Evolutionary conservation across 2,797 vertebrate genomes (phyloP).

Genomic region (Rallus crepitans): DNA sequence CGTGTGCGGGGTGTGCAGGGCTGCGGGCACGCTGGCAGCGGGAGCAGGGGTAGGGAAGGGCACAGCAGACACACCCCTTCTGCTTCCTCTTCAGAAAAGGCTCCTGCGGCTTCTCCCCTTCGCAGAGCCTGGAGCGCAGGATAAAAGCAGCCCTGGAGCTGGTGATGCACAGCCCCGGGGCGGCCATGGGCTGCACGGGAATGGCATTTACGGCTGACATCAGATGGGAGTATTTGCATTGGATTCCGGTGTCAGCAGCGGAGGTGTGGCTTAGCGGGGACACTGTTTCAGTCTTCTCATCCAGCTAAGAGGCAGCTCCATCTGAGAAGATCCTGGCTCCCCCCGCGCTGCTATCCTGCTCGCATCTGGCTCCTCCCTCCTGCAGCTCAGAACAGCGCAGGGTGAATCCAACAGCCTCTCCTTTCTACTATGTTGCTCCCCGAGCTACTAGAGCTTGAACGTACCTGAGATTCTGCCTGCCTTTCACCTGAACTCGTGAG

Average conservation of each 20-base stretch:
- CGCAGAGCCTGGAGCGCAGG: neutral
- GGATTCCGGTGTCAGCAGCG: constrained; percentile 18
- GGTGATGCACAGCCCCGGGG: neutral
- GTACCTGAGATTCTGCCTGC: constrained; percentile 18
- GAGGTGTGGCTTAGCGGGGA: constrained; percentile 59
- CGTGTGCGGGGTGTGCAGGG: neutral
- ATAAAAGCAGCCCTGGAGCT: neutral
- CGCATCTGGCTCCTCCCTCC: constrained; percentile 78
- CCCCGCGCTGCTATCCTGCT: constrained; percentile 57
- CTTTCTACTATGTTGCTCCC: neutral
- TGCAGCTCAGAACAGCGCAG: constrained; percentile 73
- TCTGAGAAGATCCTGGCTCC: neutral
- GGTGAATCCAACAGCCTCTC: constrained; percentile 60
- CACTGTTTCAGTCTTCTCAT: neutral
- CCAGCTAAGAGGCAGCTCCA: constrained; percentile 1
- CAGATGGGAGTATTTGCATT: constrained; percentile 19
- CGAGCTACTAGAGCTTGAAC: constrained; percentile 32
- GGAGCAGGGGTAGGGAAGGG: neutral
- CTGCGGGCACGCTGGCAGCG: neutral
- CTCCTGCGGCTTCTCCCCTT: neutral
- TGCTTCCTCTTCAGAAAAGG: neutral
- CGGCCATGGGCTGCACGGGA: neutral
- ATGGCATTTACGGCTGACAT: constrained; percentile 30
- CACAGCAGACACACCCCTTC: neutral
- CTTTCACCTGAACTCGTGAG: constrained; percentile 21